A percentile compares a stretch with the other conserved stretches of the same genome.
Conservation (phyloP, 2,888 invertebrate species). For the Lasioglossum calceatum region DNA sequence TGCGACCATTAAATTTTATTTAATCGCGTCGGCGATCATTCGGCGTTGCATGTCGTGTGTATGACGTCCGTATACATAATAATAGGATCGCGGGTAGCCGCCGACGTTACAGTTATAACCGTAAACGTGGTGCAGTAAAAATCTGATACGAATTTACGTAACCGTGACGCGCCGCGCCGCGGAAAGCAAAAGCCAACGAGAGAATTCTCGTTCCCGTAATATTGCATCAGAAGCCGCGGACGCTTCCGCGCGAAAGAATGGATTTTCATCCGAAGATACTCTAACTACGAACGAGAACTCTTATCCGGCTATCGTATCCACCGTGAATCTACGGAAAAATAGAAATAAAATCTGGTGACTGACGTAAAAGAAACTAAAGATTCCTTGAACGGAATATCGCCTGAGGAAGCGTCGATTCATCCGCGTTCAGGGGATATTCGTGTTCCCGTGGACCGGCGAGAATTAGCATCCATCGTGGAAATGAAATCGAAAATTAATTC, state of each 20-base stretch:
- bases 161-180: background rate
- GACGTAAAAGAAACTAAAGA: background rate
- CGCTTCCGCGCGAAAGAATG: background rate
- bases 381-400: background rate
- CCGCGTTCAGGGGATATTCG: background rate
- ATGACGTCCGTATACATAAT: conserved; percentile 15
- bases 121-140: conserved; percentile 37
- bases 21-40: conserved; percentile 40
- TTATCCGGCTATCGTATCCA: background rate
- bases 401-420: background rate
- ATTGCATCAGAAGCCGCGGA: background rate
- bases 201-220: background rate
- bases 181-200: background rate
- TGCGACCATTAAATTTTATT: conserved; percentile 54
- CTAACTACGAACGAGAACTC: background rate
- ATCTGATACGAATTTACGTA: conserved; percentile 4
- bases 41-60: background rate
- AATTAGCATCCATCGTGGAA: conserved; percentile 5
- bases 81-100: conserved; percentile 25
- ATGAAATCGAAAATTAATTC: conserved; percentile 51
- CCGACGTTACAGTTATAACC: conserved; percentile 35
- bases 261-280: background rate
- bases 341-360: background rate
- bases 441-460: background rate
- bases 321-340: background rate